Evolutionary conservation across 2,113 vertebrate genomes (phyloP).

Genomic region (Sinocyclocheilus anophthalmus): DNA sequence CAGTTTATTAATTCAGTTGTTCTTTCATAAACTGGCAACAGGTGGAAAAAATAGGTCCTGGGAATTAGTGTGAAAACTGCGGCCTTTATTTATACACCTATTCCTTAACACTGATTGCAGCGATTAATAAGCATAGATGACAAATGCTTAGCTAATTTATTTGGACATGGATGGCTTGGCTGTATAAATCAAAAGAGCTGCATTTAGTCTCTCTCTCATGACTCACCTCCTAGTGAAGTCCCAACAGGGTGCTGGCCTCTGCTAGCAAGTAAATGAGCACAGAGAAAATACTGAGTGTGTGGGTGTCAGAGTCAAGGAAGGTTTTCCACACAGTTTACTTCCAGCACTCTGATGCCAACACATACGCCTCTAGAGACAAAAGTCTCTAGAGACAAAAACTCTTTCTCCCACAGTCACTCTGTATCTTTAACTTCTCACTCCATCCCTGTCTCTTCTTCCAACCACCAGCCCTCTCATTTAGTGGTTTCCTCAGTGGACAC

Average conservation of each 20-base stretch:
- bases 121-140: background rate
- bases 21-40: background rate
- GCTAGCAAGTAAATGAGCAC: slow-evolving; percentile 41
- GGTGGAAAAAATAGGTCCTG: background rate
- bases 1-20: background rate
- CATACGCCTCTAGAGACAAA: slow-evolving; percentile 19
- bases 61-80: background rate
- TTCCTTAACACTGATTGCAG: background rate
- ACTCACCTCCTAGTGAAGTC: background rate
- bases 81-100: background rate
- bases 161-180: background rate
- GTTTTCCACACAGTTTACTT: slow-evolving; percentile 28
- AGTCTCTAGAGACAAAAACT: slow-evolving; percentile 27
- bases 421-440: background rate
- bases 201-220: background rate
- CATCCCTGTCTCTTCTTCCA: background rate
- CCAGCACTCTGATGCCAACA: background rate
- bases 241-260: slow-evolving; percentile 14
- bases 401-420: background rate
- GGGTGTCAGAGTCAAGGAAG: slow-evolving; percentile 26
- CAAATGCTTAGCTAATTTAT: background rate
- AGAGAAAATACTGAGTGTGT: background rate
- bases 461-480: background rate
- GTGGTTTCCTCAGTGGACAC: background rate
- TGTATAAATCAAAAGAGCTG: background rate